phyloP scores from a whole-genome alignment of 2,888 invertebrate species.

The Callyntrura sp. region DNA sequence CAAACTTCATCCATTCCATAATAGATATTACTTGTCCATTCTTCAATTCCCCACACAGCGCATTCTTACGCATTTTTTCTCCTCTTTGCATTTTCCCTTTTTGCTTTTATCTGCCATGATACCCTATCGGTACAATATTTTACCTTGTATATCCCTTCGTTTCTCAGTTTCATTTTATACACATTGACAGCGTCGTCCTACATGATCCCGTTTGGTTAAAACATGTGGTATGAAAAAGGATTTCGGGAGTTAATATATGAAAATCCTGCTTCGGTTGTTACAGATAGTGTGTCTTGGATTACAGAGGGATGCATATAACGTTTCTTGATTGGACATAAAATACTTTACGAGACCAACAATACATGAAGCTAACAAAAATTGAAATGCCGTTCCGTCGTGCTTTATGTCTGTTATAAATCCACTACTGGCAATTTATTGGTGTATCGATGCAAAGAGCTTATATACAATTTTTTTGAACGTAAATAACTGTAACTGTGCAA shows the following conservation, averaged over 20 bases:
- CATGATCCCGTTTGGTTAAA: conserved; percentile 40
- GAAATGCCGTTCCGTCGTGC: too few relatives aligned
- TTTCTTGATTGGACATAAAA: too few relatives aligned
- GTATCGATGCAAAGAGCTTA: too few relatives aligned
- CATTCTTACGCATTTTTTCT: conserved; percentile 42
- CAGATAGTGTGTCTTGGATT: conserved; percentile 5
- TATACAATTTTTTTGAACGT: too few relatives aligned
- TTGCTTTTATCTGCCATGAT: not conserved
- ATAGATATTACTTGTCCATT: conserved; percentile 51
- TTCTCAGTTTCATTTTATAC: conserved; percentile 47
- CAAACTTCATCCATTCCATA: conserved; percentile 61
- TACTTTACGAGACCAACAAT: too few relatives aligned
- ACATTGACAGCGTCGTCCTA: conserved; percentile 33
- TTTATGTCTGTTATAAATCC: too few relatives aligned
- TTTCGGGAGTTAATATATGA: conserved; percentile 71
- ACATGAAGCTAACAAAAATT: too few relatives aligned
- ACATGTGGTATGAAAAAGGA: conserved; percentile 67
- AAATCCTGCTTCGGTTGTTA: conserved; percentile 69
- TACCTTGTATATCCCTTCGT: not conserved
- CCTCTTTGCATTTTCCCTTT: not conserved
- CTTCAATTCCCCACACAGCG: conserved; percentile 43
- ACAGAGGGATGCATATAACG: not conserved
- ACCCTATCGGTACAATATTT: conserved; percentile 10
- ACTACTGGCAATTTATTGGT: too few relatives aligned
- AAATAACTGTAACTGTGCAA: too few relatives aligned